phyloP scores from a whole-genome alignment of 2,888 invertebrate genomes.

The Taphrorychus bicolor region DNA sequence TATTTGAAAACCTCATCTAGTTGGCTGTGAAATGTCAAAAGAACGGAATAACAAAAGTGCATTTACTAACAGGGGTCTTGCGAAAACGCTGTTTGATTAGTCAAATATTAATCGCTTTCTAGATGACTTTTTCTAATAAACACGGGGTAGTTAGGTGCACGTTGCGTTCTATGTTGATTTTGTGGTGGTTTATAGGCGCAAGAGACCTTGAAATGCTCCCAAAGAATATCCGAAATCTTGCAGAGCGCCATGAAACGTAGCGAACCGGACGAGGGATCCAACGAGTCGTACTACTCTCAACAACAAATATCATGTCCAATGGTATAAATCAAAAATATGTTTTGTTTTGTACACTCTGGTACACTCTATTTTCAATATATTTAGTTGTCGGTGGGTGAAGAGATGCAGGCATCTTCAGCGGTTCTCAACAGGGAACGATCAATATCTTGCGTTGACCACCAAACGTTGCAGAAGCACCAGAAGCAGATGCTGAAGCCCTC shows the following conservation, averaged over 20 bases:
- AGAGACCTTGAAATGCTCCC: conserved; percentile 56
- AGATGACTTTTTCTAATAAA: no score
- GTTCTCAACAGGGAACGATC: conserved; percentile 51
- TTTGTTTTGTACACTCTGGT: background rate
- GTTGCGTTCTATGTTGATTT: no score
- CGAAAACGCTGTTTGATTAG: no score
- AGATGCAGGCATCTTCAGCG: conserved; percentile 31
- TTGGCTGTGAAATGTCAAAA: no score
- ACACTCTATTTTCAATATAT: conserved; percentile 34
- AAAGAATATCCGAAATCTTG: conserved; percentile 57
- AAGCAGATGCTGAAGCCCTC: conserved; percentile 48
- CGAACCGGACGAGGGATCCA: conserved; percentile 51
- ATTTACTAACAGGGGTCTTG: background rate
- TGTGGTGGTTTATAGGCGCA: conserved; percentile 27
- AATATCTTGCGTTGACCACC: conserved; percentile 52
- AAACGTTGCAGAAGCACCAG: conserved; percentile 53
- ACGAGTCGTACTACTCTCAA: conserved; percentile 55
- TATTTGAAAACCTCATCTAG: no score
- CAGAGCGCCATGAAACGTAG: conserved; percentile 55
- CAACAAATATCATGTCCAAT: conserved; percentile 37
- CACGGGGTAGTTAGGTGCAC: no score
- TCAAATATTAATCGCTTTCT: no score
- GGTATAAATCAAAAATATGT: background rate
- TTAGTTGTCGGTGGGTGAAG: conserved; percentile 54
- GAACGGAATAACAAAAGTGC: background rate